These are phyloP conservation scores for Columba livia DNA, from an alignment of 2,113 vertebrate genomes.

Conservation along the genomic window DNA sequence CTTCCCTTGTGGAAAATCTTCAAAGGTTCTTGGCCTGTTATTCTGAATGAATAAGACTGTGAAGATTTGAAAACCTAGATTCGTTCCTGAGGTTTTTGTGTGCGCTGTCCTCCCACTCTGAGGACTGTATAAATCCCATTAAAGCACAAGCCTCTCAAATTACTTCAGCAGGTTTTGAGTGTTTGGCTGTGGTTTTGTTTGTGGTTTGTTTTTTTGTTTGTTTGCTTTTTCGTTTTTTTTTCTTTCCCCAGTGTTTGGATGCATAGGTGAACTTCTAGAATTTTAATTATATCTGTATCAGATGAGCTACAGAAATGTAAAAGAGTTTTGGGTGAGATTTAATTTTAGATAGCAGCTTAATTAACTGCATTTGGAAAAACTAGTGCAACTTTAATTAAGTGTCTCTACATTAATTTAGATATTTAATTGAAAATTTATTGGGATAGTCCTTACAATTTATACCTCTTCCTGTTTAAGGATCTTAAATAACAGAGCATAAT, in stretches of 20 bases:
- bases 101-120: not conserved
- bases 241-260: slow-evolving; percentile 50
- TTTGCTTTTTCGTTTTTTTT: not conserved
- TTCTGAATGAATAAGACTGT: not conserved
- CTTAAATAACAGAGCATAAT: slow-evolving; percentile 46
- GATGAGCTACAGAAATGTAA: slow-evolving; percentile 74
- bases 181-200: not conserved
- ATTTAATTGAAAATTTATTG: slow-evolving; percentile 79
- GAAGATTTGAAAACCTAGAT: slow-evolving; percentile 25
- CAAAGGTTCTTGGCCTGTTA: slow-evolving; percentile 20
- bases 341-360: slow-evolving; percentile 81
- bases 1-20: slow-evolving; percentile 58
- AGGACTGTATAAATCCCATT: slow-evolving; percentile 53
- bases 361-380: slow-evolving; percentile 80
- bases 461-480: slow-evolving; percentile 54
- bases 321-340: slow-evolving; percentile 76
- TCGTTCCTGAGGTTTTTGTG: slow-evolving; percentile 39
- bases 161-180: slow-evolving; percentile 14
- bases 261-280: slow-evolving; percentile 67
- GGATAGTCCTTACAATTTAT: slow-evolving; percentile 68
- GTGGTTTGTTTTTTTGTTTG: too few species aligned
- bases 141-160: slow-evolving; percentile 51
- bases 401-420: slow-evolving; percentile 74
- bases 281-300: slow-evolving; percentile 78
- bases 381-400: slow-evolving; percentile 80